Base-by-base conservation (phyloP, 2,797 vertebrate genomes). In the Halcyon chelicuti region DNA sequence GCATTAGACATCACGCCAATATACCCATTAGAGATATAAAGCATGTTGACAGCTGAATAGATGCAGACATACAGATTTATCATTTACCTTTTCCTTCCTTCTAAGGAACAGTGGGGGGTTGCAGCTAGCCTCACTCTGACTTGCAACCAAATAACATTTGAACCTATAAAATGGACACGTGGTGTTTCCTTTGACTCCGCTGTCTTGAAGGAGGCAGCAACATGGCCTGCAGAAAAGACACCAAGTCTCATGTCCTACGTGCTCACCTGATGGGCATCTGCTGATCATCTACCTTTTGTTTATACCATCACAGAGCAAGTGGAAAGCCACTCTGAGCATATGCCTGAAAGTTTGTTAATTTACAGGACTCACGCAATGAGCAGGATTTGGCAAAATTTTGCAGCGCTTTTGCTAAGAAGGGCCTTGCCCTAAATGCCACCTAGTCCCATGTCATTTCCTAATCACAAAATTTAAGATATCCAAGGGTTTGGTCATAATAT, bases 221-320 rank as follows among this genome's bases (percentile, higher is more conserved):
- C 5, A 3, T 28, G 58, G 60, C 57, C 39, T 79, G 13, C 16
- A 20, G 55, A 49, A 71, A n/a, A 42, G 58, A 49, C 8, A 8
- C 2, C 15, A 37, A 33, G 17, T 47, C 40, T 67, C 8, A 2
- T 8, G 49, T 79, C 35, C 52, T 29, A 12, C 0, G 1, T 71
- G 29, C 35, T 51, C 1, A 1, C 18, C 55, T 39, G 33, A 9
- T 14, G 58, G 23, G 11, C 46, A 39, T 75, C 20, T 86, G 42
- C 51, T 46, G 42, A 4, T 49, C 42, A 8, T 44, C 47, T 73
- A 33, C 13, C 44, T 17, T 5, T 76, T 47, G 26, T 16, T 4
- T 12, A 19, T 35, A 22, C 29, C 1, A 0, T 28, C 29, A n/a
- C 0, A 33, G 12, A 51, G 52, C 14, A 23, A 46, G 40, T 4